Percentiles rank a stretch among this genome's conserved stretches.
phyloP scores from a whole-genome alignment of 2,113 vertebrate genomes.

The Euleptes europaea region DNA sequence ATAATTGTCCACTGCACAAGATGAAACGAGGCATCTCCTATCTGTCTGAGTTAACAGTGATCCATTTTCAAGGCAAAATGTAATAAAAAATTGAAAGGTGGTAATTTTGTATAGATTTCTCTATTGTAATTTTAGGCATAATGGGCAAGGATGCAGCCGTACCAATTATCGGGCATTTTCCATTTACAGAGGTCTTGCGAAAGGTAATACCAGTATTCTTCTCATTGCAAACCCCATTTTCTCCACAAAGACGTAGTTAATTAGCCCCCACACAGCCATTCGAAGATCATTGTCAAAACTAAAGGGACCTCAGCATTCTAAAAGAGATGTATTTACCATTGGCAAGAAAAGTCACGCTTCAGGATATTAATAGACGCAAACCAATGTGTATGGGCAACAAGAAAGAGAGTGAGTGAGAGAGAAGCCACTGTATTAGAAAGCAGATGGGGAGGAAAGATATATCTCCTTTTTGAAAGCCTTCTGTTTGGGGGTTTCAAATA shows the following conservation, averaged over 20 bases:
- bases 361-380: neutral
- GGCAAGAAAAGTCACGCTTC: neutral
- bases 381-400: constrained; percentile 16
- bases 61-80: constrained; percentile 17
- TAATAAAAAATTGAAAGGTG: constrained; percentile 37
- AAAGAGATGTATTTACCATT: constrained; percentile 18
- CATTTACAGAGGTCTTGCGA: constrained; percentile 59
- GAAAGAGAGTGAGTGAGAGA: constrained; percentile 12
- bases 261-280: constrained; percentile 61
- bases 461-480: constrained; percentile 25
- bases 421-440: constrained; percentile 12
- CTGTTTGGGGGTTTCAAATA: neutral
- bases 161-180: constrained; percentile 56
- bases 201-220: constrained; percentile 52
- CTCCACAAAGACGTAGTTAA: constrained; percentile 69
- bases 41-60: neutral
- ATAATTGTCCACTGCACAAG: neutral
- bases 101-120: constrained; percentile 45
- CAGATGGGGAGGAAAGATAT: neutral
- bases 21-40: neutral
- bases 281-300: constrained; percentile 51
- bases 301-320: constrained; percentile 49
- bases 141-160: constrained; percentile 38
- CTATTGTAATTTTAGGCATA: constrained; percentile 46
- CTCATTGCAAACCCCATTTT: constrained; percentile 53